Conservation (phyloP, 2,113 vertebrate species). For the Menura novaehollandiae region DNA sequence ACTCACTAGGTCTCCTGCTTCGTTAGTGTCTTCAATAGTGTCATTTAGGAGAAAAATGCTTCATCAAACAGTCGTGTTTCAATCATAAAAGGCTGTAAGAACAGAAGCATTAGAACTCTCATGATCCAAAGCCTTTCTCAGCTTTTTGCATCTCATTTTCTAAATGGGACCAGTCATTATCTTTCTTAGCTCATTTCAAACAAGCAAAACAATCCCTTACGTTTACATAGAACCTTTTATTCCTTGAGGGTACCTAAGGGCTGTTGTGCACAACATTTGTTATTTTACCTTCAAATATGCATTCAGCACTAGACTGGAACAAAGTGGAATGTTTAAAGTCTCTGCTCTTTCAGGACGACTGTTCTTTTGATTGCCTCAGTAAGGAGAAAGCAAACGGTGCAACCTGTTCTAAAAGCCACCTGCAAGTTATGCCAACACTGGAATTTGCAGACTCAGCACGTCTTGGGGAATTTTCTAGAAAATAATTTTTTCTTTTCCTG, state of each 20-base stretch:
- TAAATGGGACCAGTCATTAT: constrained; percentile 7
- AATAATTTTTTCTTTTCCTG: background rate
- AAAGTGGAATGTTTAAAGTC: background rate
- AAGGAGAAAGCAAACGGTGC: background rate
- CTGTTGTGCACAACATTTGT: background rate
- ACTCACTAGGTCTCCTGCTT: constrained; percentile 27
- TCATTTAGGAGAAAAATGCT: constrained; percentile 50
- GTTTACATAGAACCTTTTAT: background rate
- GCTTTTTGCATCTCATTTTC: background rate
- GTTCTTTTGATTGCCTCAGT: background rate
- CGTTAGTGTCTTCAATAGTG: constrained; percentile 35
- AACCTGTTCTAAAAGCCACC: background rate
- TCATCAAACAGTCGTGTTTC: constrained; percentile 47
- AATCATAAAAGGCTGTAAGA: constrained; percentile 24
- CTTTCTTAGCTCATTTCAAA: background rate
- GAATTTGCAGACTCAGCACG: background rate
- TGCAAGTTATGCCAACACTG: background rate
- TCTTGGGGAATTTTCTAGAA: background rate
- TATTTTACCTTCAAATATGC: background rate
- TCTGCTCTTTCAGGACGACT: background rate
- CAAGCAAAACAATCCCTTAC: background rate
- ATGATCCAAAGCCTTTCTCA: background rate
- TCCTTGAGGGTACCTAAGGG: background rate
- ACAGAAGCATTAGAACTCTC: background rate
- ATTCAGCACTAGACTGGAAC: background rate